Base-by-base conservation (phyloP, 1,140 invertebrate genomes). In the Forficula auricularia region DNA sequence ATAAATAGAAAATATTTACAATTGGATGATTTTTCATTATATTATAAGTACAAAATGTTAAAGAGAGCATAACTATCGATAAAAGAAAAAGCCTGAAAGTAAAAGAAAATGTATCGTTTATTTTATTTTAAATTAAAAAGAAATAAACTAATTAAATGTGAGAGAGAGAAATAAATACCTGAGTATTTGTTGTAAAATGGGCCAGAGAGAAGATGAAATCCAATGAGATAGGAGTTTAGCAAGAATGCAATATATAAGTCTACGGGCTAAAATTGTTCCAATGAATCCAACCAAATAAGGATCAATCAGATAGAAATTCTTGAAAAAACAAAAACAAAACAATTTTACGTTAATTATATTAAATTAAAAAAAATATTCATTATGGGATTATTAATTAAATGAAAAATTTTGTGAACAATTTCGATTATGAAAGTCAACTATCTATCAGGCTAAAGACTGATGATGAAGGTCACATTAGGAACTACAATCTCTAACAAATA, bases 291-390 rank as follows among this genome's bases (percentile, higher is more conserved):
- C 68, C 18, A 95, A 60, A 59, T 92, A 78, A 9, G 74, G 73
- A 60, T 96, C 88, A 55, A 97, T 92, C 36, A 95, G 64, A 59
- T 96, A 87, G 60, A 92, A 89, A 65, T 95, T 94, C 90, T 95
- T 68, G 32, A 79, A 82, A 53, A 52, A 52, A 51, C 43, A 47
- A 35, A 27, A 30, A 45, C 22, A 43, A 38, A 18, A 18, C 8
- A 38, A 8, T 38, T 18, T 20, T 34, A 39, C n/a, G n/a, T n/a
- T n/a, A n/a, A n/a, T 38, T 18, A 47, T 12, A 40, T 30, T 18
- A 37, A 44, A 35, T 43, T 43, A 18, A 34, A 10, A 19, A 32
- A 20, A 22, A 9, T 3, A 44, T 18, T 22, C 15, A 38, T 32
- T 41, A 40, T 36, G 34, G 19, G 20, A 7, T 40, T 19, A 16